Base-by-base conservation (phyloP, 2,888 invertebrate species). In the Vesta saturnalis region DNA sequence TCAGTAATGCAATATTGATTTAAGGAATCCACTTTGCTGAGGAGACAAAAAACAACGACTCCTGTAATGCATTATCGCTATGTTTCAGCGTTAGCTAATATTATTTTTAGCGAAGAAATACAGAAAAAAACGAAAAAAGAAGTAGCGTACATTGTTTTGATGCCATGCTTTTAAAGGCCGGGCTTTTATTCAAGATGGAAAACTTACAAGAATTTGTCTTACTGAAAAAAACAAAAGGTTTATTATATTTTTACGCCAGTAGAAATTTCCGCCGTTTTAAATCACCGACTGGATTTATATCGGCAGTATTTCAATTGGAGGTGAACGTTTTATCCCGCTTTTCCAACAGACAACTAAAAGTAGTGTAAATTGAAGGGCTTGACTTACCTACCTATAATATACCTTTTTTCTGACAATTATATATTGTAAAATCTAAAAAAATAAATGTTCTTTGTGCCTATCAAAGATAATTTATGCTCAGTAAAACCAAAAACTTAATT, bases 31-130 rank as follows among this genome's bases (percentile, higher is more conserved):
- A 72, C 77, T 75, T 72, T 70, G 68, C 72, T 70, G 70, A 66
- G 71, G 73, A 73, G 74, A 73, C 72, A 75, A 75, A 76, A 75
- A 74, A 76, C 74, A 74, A 77, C 76, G 74, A 77, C 71, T 73
- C 70, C 72, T 75, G 77, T 77, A 77, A 77, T 77, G 77, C 76
- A 77, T 76, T 76, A 77, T 76, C 74, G 76, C 77, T 67, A 76
- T 76, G 76, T 73, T 74, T 76, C 71, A 76, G 74, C 74, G 74
- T 77, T 76, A 75, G 81, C 80, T 79, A 82, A 82, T 82, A 82
- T 82, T 82, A 82, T 82, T 82, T 81, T 81, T 81, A 81, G 79
- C 77, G 77, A 78, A 79, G 75, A 76, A 77, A 78, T 76, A 64
- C 70, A 70, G 76, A 77, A 75, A 77, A 72, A 75, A 76, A 80